phyloP scores from a whole-genome alignment of 2,113 vertebrate species.

The Melanocharis versteri region DNA sequence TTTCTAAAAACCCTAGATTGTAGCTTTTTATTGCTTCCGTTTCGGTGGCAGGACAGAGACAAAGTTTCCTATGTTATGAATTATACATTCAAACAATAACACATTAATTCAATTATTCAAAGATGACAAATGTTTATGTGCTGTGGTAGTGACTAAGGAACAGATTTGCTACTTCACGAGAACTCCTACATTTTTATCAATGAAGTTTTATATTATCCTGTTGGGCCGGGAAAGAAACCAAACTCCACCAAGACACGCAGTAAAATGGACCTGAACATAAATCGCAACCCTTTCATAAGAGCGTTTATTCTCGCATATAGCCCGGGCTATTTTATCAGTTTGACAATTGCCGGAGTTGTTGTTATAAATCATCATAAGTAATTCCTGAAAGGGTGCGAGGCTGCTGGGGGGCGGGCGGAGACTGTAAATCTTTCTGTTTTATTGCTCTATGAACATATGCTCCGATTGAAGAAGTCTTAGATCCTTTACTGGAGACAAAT shows the following conservation, averaged over 20 bases:
- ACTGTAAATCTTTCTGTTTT: slow-evolving; percentile 99
- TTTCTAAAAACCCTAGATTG: slow-evolving; percentile 12
- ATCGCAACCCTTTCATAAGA: slow-evolving; percentile 58
- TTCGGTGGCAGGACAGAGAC: slow-evolving; percentile 70
- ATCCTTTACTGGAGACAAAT: slow-evolving; percentile 85
- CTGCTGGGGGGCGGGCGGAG: slow-evolving; percentile 91
- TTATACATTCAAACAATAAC: slow-evolving; percentile 83
- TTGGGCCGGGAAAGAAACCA: slow-evolving; percentile 45
- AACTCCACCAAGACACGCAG: slow-evolving; percentile 30
- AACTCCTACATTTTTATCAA: slow-evolving; percentile 67
- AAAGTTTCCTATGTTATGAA: slow-evolving; percentile 79
- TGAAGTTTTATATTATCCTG: slow-evolving; percentile 58
- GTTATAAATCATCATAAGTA: slow-evolving; percentile 99
- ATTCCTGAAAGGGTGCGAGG: slow-evolving; percentile 98
- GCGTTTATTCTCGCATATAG: slow-evolving; percentile 72
- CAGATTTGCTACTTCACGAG: slow-evolving; percentile 62
- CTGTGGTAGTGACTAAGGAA: slow-evolving; percentile 68
- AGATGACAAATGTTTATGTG: slow-evolving; percentile 81
- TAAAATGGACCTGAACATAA: slow-evolving; percentile 48
- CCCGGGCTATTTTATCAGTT: slow-evolving; percentile 83
- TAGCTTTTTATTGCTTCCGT: slow-evolving; percentile 69
- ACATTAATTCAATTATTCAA: slow-evolving; percentile 83
- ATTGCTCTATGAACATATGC: slow-evolving; percentile 99
- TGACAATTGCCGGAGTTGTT: slow-evolving; percentile 91
- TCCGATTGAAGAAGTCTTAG: slow-evolving; percentile 86